These are phyloP conservation scores for Girardinus metallicus DNA, from an alignment of 2,797 vertebrate genomes.

Conservation along the genomic window DNA sequence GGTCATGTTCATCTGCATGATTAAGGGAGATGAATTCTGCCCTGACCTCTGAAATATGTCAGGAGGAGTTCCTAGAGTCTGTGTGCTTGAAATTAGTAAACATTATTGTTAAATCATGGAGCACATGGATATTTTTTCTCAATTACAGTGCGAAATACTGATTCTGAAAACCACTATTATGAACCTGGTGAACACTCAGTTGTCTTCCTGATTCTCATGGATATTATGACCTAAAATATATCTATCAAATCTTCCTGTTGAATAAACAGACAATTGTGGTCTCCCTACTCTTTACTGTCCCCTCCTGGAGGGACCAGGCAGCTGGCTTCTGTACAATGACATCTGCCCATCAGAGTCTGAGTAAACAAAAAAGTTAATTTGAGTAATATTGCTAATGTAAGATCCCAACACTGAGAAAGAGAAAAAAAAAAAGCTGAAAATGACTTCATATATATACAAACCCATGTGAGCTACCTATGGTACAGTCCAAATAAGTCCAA, in stretches of 20 bases:
- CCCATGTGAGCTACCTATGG: too few relatives aligned
- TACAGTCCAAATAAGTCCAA: not conserved
- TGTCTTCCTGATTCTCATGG: slow-evolving; percentile 8
- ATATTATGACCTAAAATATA: slow-evolving; percentile 25
- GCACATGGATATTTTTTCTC: not conserved
- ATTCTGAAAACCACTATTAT: not conserved
- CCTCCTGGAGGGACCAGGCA: slow-evolving; percentile 67
- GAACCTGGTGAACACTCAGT: not conserved
- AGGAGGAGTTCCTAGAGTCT: slow-evolving; percentile 46
- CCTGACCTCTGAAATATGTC: slow-evolving; percentile 76
- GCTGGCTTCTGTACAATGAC: slow-evolving; percentile 46
- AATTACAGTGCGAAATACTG: not conserved
- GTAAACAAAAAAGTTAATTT: not conserved
- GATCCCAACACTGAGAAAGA: not conserved
- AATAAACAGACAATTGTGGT: slow-evolving; percentile 25
- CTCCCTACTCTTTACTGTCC: slow-evolving; percentile 74
- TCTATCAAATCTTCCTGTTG: slow-evolving; percentile 20
- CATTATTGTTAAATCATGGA: slow-evolving; percentile 16
- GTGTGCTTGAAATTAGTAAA: slow-evolving; percentile 22
- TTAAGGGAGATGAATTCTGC: slow-evolving; percentile 76
- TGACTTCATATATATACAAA: not conserved
- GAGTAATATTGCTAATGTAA: not conserved
- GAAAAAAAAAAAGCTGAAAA: not conserved
- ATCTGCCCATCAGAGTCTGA: slow-evolving; percentile 56
- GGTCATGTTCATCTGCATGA: slow-evolving; percentile 80